Evolutionary conservation across 2,797 vertebrate species (phyloP).

Genomic region (Malurus splendens): DNA sequence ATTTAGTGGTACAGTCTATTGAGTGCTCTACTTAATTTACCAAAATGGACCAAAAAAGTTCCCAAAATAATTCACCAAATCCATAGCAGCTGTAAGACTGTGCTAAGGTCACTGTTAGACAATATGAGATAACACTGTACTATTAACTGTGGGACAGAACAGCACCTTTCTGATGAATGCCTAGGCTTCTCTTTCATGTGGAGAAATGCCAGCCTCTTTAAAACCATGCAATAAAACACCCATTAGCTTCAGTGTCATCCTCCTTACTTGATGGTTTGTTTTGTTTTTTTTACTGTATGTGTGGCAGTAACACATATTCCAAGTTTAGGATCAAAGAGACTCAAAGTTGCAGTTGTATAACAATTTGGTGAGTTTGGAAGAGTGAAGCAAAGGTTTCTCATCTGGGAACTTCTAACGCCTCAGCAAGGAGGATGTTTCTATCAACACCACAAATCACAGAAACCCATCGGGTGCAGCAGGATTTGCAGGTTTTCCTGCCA

Average conservation of each 20-base stretch:
- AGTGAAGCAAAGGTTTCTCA: not conserved
- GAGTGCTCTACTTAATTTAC: not conserved
- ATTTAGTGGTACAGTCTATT: not conserved
- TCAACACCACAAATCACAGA: not conserved
- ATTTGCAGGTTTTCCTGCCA: constrained; percentile 49
- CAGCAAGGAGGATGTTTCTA: not conserved
- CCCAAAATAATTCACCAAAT: not conserved
- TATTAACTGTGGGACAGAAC: not conserved
- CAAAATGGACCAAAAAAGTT: not conserved
- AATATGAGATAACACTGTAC: not conserved
- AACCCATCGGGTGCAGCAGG: not conserved
- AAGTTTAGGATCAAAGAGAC: not conserved
- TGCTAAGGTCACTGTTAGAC: not conserved
- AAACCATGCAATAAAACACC: not conserved
- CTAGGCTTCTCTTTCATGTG: not conserved
- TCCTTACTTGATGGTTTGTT: not conserved
- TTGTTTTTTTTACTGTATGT: not conserved
- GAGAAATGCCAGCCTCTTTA: not conserved
- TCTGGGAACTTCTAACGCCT: not conserved
- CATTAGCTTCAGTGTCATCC: not conserved
- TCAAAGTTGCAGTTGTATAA: not conserved
- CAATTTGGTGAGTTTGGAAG: not conserved
- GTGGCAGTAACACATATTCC: not conserved
- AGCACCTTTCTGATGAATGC: not conserved
- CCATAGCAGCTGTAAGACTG: not conserved